Percentiles rank a stretch among this genome's conserved stretches.
Evolutionary conservation across 2,113 vertebrate species (phyloP).

Genomic region (Deroptyus accipitrinus): DNA sequence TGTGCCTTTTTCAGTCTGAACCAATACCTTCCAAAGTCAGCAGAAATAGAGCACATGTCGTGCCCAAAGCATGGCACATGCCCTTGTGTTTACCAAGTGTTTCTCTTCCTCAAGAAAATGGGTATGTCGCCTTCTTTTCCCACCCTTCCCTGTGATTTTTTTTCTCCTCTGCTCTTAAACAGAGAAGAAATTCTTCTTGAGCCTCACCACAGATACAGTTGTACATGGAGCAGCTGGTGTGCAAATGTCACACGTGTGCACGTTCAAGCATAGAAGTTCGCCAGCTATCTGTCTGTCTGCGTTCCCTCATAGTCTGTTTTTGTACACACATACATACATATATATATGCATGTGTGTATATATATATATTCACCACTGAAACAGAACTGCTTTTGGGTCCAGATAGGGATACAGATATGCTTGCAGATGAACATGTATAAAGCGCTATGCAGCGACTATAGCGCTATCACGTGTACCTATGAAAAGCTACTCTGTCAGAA

Average conservation of each 20-base stretch:
- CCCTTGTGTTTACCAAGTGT: rapidly evolving
- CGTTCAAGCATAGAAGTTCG: not conserved
- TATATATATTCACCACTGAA: not conserved
- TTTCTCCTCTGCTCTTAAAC: not conserved
- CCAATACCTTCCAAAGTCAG: not conserved
- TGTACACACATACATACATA: not conserved
- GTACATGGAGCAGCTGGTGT: not conserved
- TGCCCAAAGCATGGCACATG: rapidly evolving
- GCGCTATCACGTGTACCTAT: rapidly evolving
- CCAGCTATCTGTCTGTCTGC: not conserved
- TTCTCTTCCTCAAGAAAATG: not conserved
- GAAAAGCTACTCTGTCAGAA: not conserved
- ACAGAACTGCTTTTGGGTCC: not conserved
- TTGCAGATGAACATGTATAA: not conserved
- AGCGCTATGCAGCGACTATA: rapidly evolving
- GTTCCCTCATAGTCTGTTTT: not conserved
- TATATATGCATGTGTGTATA: rapidly evolving
- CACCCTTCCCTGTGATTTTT: not conserved
- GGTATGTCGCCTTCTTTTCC: not conserved
- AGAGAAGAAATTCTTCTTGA: not conserved
- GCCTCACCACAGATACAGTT: not conserved
- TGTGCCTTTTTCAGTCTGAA: not conserved
- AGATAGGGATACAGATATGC: not conserved
- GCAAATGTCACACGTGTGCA: not conserved
- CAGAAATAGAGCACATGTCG: not conserved